These are phyloP conservation scores for Eulemur coronatus DNA, from an alignment of 2,797 vertebrate genomes.

Conservation along the genomic window DNA sequence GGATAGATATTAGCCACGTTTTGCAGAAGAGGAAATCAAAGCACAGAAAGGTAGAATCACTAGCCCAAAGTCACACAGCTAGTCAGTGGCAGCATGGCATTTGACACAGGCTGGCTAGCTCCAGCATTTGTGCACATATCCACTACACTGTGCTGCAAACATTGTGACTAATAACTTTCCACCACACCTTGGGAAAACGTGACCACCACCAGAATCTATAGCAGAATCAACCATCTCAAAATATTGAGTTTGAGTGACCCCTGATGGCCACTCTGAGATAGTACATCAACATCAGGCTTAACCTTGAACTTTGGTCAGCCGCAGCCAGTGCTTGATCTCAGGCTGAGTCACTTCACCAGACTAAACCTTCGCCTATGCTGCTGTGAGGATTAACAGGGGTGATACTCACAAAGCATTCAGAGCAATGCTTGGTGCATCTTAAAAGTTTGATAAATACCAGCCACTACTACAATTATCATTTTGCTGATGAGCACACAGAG, in stretches of 20 bases:
- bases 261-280: not conserved
- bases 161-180: not conserved
- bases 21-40: conserved; percentile 10
- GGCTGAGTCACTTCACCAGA: not conserved
- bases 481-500: not conserved
- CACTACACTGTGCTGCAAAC: not conserved
- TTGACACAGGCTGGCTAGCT: not conserved
- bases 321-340: not conserved
- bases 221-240: not conserved
- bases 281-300: not conserved
- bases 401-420: not conserved
- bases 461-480: not conserved
- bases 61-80: not conserved
- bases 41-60: not conserved
- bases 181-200: not conserved
- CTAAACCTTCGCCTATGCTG: not conserved
- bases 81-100: not conserved
- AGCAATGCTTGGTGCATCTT: not conserved
- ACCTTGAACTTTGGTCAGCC: not conserved
- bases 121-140: rapidly evolving
- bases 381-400: not conserved
- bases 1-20: not conserved
- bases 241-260: not conserved
- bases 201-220: rapidly evolving
- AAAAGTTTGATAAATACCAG: not conserved